Base-by-base conservation (phyloP, 2,888 invertebrate genomes). In the Yponomeuta cagnagella region DNA sequence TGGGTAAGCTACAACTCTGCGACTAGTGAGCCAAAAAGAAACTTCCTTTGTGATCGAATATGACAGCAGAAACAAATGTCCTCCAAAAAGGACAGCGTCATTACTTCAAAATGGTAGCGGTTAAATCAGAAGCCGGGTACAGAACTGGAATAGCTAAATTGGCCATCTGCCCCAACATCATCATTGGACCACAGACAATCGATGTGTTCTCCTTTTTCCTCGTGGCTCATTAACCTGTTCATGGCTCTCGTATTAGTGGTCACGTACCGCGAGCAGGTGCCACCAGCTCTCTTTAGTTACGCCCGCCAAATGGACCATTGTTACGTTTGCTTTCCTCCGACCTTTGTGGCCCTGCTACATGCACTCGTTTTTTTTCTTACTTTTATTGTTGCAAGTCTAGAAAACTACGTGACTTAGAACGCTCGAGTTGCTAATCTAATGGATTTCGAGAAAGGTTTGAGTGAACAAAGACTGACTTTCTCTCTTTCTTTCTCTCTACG, bases 341-440 rank as follows among this genome's bases (percentile, higher is more conserved):
- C 68, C 68, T 68, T 68, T 68, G 68, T 23, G 15, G 23, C 15
- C 48, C 48, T 48, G 48, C 37, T 23, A 66, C 31, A 58, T 58
- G 52, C 52, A 58, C 52, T 58, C 52, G 52, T 58, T 58, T 58
- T 15, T 15, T 15, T 33, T 15, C 52, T 15, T 15, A 4, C 52
- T 15, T 70, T 63, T 66, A 63, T 66, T 31, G 66, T 48, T 37
- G 70, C 67, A 63, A 80, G 77, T 77, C 79, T 77, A 80, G 63
- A 76, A 75, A 77, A 68, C 80, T 81, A 87, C 86, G 86, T 87
- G 85, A 84, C 85, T 83, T 78, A 81, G 82, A 82, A 85, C 80
- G 77, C 80, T 79, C 74, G 73, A 79, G 78, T 79, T 80, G 81
- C 83, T 85, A 85, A 68, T 68, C 52, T 52, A 68, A 52, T 48